Conservation (phyloP, 2,113 vertebrate species). For the Clarias gariepinus region DNA sequence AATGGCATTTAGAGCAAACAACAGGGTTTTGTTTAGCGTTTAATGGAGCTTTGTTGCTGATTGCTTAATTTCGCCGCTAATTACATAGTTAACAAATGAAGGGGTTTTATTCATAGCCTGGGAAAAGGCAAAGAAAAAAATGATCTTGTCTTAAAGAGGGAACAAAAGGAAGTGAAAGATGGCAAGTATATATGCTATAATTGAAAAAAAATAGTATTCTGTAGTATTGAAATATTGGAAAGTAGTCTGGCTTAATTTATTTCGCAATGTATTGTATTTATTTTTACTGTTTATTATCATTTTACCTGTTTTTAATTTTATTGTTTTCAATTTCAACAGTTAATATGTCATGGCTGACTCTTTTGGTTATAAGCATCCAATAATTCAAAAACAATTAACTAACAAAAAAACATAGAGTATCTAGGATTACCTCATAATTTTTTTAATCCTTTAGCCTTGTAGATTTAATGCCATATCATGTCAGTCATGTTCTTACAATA, state of each 20-base stretch:
- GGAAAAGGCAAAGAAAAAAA: slow-evolving; percentile 1
- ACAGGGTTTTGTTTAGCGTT: slow-evolving; percentile 14
- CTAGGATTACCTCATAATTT: too few relatives aligned
- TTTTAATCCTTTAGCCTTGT: too few relatives aligned
- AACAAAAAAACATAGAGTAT: too few relatives aligned
- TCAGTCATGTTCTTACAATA: too few relatives aligned
- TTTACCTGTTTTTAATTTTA: background rate
- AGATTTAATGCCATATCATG: too few relatives aligned
- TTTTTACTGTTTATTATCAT: background rate
- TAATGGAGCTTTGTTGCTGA: slow-evolving; percentile 28
- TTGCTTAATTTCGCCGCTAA: slow-evolving; percentile 41
- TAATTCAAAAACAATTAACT: background rate
- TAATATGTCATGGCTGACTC: background rate
- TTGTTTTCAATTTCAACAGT: too few relatives aligned
- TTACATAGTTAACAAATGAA: slow-evolving; percentile 42
- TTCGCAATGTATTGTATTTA: background rate
- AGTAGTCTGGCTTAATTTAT: background rate
- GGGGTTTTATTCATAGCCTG: slow-evolving; percentile 32
- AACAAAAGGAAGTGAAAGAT: slow-evolving; percentile 16
- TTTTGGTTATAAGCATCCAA: background rate
- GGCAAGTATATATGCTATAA: background rate
- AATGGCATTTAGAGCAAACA: slow-evolving; percentile 11
- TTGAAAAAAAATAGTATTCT: too few relatives aligned
- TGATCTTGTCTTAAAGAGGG: background rate
- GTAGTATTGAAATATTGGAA: too few relatives aligned